Conservation (phyloP, 1,140 invertebrate genomes). For the Phymastichus coffea region DNA sequence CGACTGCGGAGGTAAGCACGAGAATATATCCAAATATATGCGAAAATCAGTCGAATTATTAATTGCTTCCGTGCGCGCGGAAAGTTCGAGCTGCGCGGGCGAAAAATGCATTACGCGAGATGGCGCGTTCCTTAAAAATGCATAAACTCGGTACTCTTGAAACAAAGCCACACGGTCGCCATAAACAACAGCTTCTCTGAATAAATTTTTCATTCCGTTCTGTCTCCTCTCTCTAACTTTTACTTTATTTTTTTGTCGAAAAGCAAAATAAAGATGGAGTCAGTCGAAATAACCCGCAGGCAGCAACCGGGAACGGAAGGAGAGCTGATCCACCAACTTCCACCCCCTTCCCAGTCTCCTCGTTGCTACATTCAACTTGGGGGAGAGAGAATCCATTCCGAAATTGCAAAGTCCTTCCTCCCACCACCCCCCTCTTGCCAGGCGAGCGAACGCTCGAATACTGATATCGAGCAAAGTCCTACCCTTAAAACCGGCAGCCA, state of each 20-base stretch:
- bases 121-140: no score
- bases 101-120: no score
- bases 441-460: constrained; percentile 42
- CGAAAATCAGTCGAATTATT: no score
- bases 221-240: constrained; percentile 30
- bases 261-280: constrained; percentile 24
- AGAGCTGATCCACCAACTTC: no score
- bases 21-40: no score
- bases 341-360: no score
- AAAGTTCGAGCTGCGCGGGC: no score
- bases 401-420: constrained; percentile 53
- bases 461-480: constrained; percentile 53
- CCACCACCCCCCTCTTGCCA: constrained; percentile 30
- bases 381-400: constrained; percentile 51
- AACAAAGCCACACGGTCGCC: constrained; percentile 16
- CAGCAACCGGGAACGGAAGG: constrained; percentile 10
- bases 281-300: constrained; percentile 30
- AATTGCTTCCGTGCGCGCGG: no score
- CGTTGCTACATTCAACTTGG: no score
- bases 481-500: constrained; percentile 45
- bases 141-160: neutral
- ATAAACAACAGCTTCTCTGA: no score
- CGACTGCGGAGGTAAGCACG: no score
- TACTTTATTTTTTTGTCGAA: constrained; percentile 14
- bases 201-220: constrained; percentile 30